These are phyloP conservation scores for Catagonus wagneri DNA, from an alignment of 2,113 vertebrate species.

Conservation along the genomic window DNA sequence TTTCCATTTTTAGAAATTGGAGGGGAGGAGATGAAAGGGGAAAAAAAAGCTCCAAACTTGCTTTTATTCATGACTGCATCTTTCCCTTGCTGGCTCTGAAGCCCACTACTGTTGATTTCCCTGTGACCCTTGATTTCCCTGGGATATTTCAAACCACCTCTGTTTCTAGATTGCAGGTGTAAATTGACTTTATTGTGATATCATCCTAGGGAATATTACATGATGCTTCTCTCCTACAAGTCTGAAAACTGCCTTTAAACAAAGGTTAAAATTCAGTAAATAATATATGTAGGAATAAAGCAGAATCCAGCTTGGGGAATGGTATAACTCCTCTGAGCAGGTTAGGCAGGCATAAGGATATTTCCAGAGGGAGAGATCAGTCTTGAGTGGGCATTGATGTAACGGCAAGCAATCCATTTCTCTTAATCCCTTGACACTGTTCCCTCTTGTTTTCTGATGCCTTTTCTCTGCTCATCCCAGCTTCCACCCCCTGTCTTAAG, in stretches of 20 bases:
- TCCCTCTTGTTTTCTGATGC: background rate
- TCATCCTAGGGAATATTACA: background rate
- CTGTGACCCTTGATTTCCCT: constrained; percentile 43
- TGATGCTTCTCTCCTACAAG: background rate
- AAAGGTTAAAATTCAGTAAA: constrained; percentile 46
- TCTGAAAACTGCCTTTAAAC: constrained; percentile 56
- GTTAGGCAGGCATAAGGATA: background rate
- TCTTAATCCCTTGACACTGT: background rate
- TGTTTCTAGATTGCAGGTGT: background rate
- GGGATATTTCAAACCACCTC: background rate
- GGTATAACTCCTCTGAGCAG: background rate
- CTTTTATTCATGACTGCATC: constrained; percentile 16
- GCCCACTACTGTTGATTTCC: background rate
- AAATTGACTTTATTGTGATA: background rate
- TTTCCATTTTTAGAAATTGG: constrained; percentile 52
- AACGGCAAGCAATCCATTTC: background rate
- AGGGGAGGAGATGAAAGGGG: constrained; percentile 47
- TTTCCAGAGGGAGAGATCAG: background rate
- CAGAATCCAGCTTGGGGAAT: background rate
- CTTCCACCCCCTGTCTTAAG: background rate
- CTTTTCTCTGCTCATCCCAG: background rate
- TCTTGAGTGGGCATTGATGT: background rate
- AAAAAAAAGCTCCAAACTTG: background rate
- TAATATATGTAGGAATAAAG: background rate
- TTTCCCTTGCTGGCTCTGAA: background rate